A percentile compares a stretch with the other conserved stretches of the same genome.
Evolutionary conservation across 2,797 vertebrate species (phyloP).

Genomic region (Sebastes oblongus): DNA sequence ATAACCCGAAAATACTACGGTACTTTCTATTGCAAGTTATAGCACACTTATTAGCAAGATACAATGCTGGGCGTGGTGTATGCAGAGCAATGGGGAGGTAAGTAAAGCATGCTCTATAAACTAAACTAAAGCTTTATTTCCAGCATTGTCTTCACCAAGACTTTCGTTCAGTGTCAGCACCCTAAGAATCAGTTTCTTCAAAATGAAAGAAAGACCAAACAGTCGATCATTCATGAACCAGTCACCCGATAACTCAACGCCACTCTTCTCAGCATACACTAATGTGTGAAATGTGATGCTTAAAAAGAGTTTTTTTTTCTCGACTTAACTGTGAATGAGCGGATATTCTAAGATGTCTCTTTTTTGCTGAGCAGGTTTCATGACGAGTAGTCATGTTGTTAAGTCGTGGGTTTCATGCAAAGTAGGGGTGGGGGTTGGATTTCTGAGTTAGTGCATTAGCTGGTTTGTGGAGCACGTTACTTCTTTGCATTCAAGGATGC

Average conservation of each 20-base stretch:
- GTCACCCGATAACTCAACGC: slow-evolving; percentile 43
- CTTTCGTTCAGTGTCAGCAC: slow-evolving; percentile 60
- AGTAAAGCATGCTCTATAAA: slow-evolving; percentile 75
- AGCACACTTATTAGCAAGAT: slow-evolving; percentile 74
- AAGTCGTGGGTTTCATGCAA: slow-evolving; percentile 82
- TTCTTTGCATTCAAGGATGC: slow-evolving; percentile 92
- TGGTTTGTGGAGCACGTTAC: slow-evolving; percentile 77
- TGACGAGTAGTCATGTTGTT: slow-evolving; percentile 60
- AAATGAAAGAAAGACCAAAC: slow-evolving; percentile 61
- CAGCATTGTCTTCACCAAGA: slow-evolving; percentile 50
- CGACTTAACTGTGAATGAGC: slow-evolving; percentile 56
- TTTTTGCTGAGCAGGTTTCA: slow-evolving; percentile 75
- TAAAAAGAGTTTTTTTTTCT: slow-evolving; percentile 53
- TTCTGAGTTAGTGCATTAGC: slow-evolving; percentile 74
- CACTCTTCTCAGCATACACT: slow-evolving; percentile 51
- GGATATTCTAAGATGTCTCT: slow-evolving; percentile 70
- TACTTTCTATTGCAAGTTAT: slow-evolving; percentile 70
- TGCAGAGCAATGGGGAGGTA: slow-evolving; percentile 58
- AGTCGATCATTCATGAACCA: slow-evolving; percentile 53
- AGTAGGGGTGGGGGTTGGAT: slow-evolving; percentile 46
- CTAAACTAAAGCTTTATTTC: slow-evolving; percentile 73
- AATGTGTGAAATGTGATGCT: slow-evolving; percentile 62
- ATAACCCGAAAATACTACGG: slow-evolving; percentile 54
- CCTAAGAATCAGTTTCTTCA: slow-evolving; percentile 67
- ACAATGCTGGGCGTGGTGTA: slow-evolving; percentile 63